Base-by-base conservation (phyloP, 2,888 invertebrate genomes). In the Stratiomys singularior region DNA sequence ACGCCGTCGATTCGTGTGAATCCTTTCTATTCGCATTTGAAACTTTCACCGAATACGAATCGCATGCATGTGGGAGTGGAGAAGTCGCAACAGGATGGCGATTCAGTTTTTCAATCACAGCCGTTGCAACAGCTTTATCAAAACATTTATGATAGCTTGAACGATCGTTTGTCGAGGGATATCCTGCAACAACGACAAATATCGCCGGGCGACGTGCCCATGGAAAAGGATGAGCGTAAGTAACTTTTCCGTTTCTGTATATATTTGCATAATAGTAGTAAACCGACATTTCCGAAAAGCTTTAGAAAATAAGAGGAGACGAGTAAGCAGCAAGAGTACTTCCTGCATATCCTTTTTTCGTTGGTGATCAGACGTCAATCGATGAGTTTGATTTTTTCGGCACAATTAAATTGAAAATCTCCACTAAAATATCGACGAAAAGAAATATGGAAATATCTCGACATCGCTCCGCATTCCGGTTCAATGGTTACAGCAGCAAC, bases 91-190 rank as follows among this genome's bases (percentile, higher is more conserved):
- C 79, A 30, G 64, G 80, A 80, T 78, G 80, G 47, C 79, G 80
- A 77, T 72, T 79, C 52, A 80, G 81, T 79, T 83, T 83, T 82
- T 82, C 47, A 18, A 9, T 15, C 46, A 25, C 47, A 3, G 2
- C 80, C 4, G 3, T 21, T 58, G 15, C 79, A 78, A 18, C 80
- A 79, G 63, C 81, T 83, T 71, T 83, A 83, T 79, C 81, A 82
- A 56, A 84, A 84, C 76, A 82, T 83, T 80, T 84, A 83, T 78
- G 82, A 82, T 77, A 82, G 78, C 78, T 80, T 82, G 67, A 79
- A 60, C 77, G 79, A 78, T 52, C 46, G 52, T 56, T 7, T 76
- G 44, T 1, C 76, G 13, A 27, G 21, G 23, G 76, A 77, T 30
- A 23, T 52, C 18, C 28, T 77, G 15, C 52, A 77, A 18, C 74